phyloP scores from a whole-genome alignment of 2,113 vertebrate genomes.

The Tragelaphus buxtoni region DNA sequence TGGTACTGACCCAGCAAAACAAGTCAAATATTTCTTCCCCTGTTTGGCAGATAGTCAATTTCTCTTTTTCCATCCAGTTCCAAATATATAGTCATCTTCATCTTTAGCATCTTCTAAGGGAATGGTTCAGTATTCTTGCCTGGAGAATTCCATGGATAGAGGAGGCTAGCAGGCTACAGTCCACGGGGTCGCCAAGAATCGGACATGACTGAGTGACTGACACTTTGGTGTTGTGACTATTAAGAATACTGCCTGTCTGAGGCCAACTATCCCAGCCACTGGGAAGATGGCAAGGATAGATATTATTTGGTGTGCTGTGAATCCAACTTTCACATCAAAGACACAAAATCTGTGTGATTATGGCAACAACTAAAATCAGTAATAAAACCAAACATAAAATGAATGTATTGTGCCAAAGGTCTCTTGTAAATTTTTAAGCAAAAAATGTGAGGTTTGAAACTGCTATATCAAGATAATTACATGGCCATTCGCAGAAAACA shows the following conservation, averaged over 20 bases:
- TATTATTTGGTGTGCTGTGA: neutral
- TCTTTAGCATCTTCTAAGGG: neutral
- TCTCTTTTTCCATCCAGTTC: neutral
- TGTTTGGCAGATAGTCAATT: neutral
- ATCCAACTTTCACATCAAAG: slow-evolving; percentile 26
- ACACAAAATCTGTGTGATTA: slow-evolving; percentile 3
- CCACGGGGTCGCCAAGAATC: neutral
- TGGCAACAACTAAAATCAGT: slow-evolving; percentile 36
- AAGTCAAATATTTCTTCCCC: slow-evolving; percentile 11
- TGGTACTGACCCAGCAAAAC: neutral
- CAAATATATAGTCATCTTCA: neutral
- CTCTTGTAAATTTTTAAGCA: slow-evolving; percentile 22
- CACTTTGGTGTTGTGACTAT: neutral
- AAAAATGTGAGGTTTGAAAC: slow-evolving; percentile 28
- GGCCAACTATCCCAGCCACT: neutral
- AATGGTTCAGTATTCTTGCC: neutral
- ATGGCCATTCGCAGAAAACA: neutral
- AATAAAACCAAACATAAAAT: slow-evolving; percentile 38
- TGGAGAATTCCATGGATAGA: neutral
- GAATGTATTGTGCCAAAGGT: neutral
- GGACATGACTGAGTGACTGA: neutral
- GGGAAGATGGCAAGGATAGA: neutral
- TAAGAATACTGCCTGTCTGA: neutral
- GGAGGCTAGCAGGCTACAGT: neutral
- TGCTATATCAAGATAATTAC: neutral